Percentiles rank a stretch among this genome's conserved stretches.
phyloP scores from a whole-genome alignment of 1,140 invertebrate genomes.

The Drosophila bipectinata region DNA sequence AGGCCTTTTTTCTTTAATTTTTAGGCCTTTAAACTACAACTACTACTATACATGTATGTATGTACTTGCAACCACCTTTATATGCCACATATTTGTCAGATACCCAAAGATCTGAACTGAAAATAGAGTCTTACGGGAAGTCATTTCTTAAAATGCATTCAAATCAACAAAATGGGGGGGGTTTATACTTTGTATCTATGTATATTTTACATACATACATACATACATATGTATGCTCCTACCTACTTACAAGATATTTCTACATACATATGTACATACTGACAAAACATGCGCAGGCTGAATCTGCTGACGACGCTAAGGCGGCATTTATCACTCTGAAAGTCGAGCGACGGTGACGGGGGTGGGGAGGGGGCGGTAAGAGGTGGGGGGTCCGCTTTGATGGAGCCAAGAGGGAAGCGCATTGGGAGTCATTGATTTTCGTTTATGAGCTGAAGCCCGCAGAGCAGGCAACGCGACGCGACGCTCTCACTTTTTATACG shows the following conservation, averaged over 20 bases:
- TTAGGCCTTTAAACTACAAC: slow-evolving; percentile 8
- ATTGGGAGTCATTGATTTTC: slow-evolving; percentile 82
- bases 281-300: slow-evolving; percentile 46
- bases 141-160: slow-evolving; percentile 42
- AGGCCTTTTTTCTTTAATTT: slow-evolving; percentile 23
- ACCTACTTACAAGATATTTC: too few relatives aligned
- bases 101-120: slow-evolving; percentile 21
- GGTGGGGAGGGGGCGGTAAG: not conserved
- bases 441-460: slow-evolving; percentile 70
- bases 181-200: not conserved
- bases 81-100: too few relatives aligned
- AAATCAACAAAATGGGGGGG: slow-evolving; percentile 40
- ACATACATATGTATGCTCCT: not conserved
- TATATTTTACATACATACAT: not conserved
- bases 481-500: slow-evolving; percentile 80
- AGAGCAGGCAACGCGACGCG: slow-evolving; percentile 16
- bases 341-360: not conserved
- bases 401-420: slow-evolving; percentile 14
- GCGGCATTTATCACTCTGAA: slow-evolving; percentile 45
- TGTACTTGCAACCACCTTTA: too few relatives aligned
- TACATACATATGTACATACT: slow-evolving; percentile 4
- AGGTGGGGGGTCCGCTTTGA: too few relatives aligned
- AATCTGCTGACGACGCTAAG: slow-evolving; percentile 45
- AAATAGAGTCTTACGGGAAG: slow-evolving; percentile 18
- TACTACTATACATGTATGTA: too few relatives aligned